Base-by-base conservation (phyloP, 2,113 vertebrate species). In the Canis aureus region DNA sequence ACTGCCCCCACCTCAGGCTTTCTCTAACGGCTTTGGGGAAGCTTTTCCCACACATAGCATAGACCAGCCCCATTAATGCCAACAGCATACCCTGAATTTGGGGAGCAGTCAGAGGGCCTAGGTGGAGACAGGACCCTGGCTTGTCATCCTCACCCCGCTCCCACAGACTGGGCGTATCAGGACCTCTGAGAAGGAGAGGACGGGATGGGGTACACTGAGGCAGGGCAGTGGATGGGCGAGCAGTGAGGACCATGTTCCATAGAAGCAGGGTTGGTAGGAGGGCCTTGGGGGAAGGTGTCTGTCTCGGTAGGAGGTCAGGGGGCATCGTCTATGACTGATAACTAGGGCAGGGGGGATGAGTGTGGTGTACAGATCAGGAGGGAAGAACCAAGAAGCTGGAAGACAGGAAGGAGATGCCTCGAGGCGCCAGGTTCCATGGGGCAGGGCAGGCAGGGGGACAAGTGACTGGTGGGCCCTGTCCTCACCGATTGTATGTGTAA, bases 401-500 rank as follows among this genome's bases (percentile, higher is more conserved):
- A 13, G 80, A 55, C 60, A 19, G 38, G 13, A 5, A 2, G 57
- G 38, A n/a, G n/a, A 15, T 11, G 23, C 25, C 43, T 43, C 8
- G 19, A 17, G 43, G 32, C 8, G 0, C 59, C 5, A 43, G 23
- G 22, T 29, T 23, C 69, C 32, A 0, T 13, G 43, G n/a, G 51
- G 10, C n/a, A 1, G 35, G 22, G 43, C 2, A 2, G n/a, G 5
- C 62, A 38, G 23, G 81, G 64, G 59, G 66, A 9, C 27, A 11
- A 49, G 4, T 49, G 49, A 27, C 16, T 3, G 66, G 20, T 35
- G 2, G 49, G 87, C n/a, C n/a, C 27, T 2, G 11, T 8, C 60
- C n/a, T 1, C 38, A 10, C n/a, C 12, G 1, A 0, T 1, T 1
- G n/a, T 17, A 1, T 12, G 1, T 15, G 8, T 29, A 8, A 11